Evolutionary conservation across 1,140 invertebrate species (phyloP), one percentile per base, ranked within the genome.

Genomic region (Ooceraea biroi): DNA sequence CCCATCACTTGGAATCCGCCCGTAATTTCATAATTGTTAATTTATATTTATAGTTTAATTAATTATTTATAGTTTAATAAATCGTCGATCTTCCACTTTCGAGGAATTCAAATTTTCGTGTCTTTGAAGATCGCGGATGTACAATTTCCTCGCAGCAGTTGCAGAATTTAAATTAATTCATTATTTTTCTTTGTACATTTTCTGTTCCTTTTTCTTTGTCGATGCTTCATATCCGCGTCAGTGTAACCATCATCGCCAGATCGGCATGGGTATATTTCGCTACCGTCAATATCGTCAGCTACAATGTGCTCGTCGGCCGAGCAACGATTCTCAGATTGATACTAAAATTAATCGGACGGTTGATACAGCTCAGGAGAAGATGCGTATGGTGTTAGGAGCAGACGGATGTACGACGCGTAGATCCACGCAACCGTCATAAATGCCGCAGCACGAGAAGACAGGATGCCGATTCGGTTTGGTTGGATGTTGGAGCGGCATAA

Each of bases 341-440:
- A 86, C 52, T 84, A 87, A 86, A 87, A 87, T 87, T 73, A 87
- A 87, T 86, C 66, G n/a, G 36, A 36, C 36, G 52, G 44, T 50
- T 68, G 72, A 86, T 86, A 36, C 50, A 14, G 36, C 27, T 58
- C 30, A 41, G 27, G 71, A 36, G 36, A 72, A 68, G 27, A 65
- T 12, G 73, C 73, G 72, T 36, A 4, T 58, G n/a, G 68, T 14
- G 73, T 76, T 58, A 60, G n/a, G 63, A 74, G 44, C 60, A 7
- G 22, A 30, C 36, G 74, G 48, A 78, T 78, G 44, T 44, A 44
- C 58, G 36, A 58, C 14, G 36, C 27, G 22, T 19, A 41, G 46
- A 66, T 66, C 30, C 60, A 30, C 22, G 63, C 61, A 25, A 69
- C 63, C 73, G 44, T 52, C 73, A 50, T 80, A 80, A 80, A 80